Conservation (phyloP, 1,140 invertebrate species). For the Oedothorax gibbosus region DNA sequence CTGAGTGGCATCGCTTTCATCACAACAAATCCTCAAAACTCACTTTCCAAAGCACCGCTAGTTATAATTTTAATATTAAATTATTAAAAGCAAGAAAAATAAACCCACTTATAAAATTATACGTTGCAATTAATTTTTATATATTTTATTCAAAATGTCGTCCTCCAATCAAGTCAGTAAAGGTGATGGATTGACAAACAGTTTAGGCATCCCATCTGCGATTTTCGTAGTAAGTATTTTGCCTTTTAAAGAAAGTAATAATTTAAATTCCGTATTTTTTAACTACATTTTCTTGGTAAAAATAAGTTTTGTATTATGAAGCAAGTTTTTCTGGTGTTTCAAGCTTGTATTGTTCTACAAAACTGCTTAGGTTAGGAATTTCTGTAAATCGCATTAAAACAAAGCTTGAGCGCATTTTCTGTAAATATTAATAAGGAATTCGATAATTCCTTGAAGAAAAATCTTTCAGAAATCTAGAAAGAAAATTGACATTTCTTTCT, state of each 20-base stretch:
- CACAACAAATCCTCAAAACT: too few relatives aligned
- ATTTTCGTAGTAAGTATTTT: constrained; percentile 63
- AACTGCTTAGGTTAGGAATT: not conserved
- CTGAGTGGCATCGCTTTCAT: too few relatives aligned
- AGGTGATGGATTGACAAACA: constrained; percentile 43
- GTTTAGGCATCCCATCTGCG: constrained; percentile 63
- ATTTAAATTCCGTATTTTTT: not conserved
- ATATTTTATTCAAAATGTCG: not conserved
- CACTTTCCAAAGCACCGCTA: too few relatives aligned
- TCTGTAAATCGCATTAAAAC: not conserved
- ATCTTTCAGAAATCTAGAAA: too few relatives aligned
- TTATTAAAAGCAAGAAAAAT: too few relatives aligned
- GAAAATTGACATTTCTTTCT: too few relatives aligned
- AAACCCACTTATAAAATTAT: too few relatives aligned
- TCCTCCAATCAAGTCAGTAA: constrained; percentile 3
- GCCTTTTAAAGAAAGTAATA: not conserved
- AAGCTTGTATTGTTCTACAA: not conserved
- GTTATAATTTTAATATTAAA: too few relatives aligned
- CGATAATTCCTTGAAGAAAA: too few relatives aligned
- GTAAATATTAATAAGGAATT: not conserved
- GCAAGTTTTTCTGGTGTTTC: not conserved
- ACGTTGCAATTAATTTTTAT: too few relatives aligned
- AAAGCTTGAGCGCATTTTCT: not conserved
- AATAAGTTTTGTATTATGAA: not conserved
- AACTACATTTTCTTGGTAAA: not conserved